Conservation (phyloP, 1,140 invertebrate genomes). For the Myzus persicae region DNA sequence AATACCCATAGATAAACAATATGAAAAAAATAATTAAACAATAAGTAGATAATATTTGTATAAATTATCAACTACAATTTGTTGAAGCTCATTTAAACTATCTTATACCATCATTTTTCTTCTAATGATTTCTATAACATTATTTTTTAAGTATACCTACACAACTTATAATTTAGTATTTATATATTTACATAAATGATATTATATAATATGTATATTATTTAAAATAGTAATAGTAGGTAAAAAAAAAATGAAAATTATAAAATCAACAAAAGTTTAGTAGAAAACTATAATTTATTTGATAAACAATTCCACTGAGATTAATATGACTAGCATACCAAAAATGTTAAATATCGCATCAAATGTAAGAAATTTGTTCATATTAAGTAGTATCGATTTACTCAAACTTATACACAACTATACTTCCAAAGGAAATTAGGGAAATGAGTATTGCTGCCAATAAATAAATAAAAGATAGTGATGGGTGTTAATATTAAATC, state of each 20-base stretch:
- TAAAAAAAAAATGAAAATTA: slow-evolving; percentile 5
- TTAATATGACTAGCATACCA: slow-evolving; percentile 44
- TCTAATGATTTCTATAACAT: slow-evolving; percentile 20
- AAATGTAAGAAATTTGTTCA: slow-evolving; percentile 40
- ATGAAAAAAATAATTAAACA: slow-evolving; percentile 16
- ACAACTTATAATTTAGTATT: slow-evolving; percentile 14
- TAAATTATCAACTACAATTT: slow-evolving; percentile 2
- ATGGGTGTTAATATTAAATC: slow-evolving; percentile 9
- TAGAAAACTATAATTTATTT: slow-evolving; percentile 45
- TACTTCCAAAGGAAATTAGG: not conserved
- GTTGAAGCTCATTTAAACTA: slow-evolving; percentile 32
- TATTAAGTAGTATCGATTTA: slow-evolving; percentile 43
- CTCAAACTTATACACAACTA: slow-evolving; percentile 14
- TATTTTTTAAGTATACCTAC: not conserved
- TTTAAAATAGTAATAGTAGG: not conserved
- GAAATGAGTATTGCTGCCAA: not conserved
- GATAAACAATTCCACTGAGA: slow-evolving; percentile 20
- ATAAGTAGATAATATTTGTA: slow-evolving; percentile 33
- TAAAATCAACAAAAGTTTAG: slow-evolving; percentile 7
- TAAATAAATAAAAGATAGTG: not conserved
- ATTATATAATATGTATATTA: slow-evolving; percentile 9
- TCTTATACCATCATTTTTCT: not conserved
- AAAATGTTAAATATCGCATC: slow-evolving; percentile 1
- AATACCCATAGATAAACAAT: slow-evolving; percentile 35
- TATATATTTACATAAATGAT: slow-evolving; percentile 42